Evolutionary conservation across 2,113 vertebrate genomes (phyloP).

Genomic region (Microcebus griseorufus): DNA sequence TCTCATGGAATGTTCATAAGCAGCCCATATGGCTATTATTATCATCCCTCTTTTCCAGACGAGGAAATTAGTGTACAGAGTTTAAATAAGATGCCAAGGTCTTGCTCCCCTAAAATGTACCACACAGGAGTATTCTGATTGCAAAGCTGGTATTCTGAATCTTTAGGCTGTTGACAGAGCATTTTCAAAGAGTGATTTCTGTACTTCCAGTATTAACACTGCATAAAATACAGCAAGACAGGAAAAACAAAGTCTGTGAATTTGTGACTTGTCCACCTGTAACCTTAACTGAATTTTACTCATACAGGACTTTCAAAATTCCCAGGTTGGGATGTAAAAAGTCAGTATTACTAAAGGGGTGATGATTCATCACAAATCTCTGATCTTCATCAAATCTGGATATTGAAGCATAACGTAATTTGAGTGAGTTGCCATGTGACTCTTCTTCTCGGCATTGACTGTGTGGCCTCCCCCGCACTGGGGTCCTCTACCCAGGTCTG

Average conservation of each 20-base stretch:
- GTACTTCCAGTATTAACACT: neutral
- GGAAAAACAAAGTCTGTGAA: neutral
- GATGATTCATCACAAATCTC: neutral
- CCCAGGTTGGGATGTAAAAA: neutral
- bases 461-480: accelerated
- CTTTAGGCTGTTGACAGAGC: neutral
- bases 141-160: neutral
- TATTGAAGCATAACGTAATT: neutral
- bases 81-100: neutral
- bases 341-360: neutral
- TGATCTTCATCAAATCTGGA: neutral
- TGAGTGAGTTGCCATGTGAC: neutral
- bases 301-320: neutral
- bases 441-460: no score
- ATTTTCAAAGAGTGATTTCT: neutral
- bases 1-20: constrained; percentile 10
- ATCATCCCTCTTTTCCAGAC: neutral
- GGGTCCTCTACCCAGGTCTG: neutral
- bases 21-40: neutral
- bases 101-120: neutral
- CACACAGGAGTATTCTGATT: neutral
- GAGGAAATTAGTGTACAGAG: neutral
- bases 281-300: neutral
- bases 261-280: neutral
- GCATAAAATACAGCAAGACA: neutral